Conservation (phyloP, 2,797 vertebrate genomes). For the Gambusia yucatana region DNA sequence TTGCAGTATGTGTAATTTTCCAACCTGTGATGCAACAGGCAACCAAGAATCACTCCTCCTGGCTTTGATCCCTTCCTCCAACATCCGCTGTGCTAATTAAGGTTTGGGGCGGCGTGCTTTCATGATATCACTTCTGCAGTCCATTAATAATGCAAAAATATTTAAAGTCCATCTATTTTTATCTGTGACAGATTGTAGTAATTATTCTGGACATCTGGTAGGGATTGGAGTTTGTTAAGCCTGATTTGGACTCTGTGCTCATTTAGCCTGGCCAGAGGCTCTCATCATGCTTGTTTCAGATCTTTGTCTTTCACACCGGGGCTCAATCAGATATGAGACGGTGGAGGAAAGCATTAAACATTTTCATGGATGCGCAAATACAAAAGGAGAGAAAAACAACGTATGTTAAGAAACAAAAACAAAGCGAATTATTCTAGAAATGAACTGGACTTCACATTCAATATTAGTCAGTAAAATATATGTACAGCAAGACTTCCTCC, state of each 20-base stretch:
- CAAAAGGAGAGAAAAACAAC: background rate
- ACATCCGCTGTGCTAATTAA: constrained; percentile 68
- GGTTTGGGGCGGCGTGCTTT: constrained; percentile 34
- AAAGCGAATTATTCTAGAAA: background rate
- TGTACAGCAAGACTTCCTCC: no score
- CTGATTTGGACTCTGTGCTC: constrained; percentile 51
- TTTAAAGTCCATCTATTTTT: constrained; percentile 77
- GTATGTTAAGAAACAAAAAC: background rate
- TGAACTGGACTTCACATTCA: background rate
- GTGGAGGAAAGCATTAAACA: constrained; percentile 20
- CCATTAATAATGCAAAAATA: constrained; percentile 77
- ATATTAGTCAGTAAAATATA: background rate
- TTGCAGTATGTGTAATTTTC: background rate
- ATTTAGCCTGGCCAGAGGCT: constrained; percentile 48
- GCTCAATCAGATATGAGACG: constrained; percentile 21
- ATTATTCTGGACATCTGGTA: constrained; percentile 70
- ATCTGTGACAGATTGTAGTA: constrained; percentile 68
- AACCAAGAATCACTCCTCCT: constrained; percentile 12
- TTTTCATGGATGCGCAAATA: background rate
- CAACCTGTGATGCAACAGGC: constrained; percentile 9
- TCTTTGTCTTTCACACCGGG: constrained; percentile 33
- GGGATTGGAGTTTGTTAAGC: constrained; percentile 53
- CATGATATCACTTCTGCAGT: constrained; percentile 60
- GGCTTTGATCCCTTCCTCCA: constrained; percentile 52
- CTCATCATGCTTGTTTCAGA: constrained; percentile 34